A percentile compares a stretch with the other conserved stretches of the same genome.
These are phyloP conservation scores for Karalla daura DNA, from an alignment of 2,797 vertebrate genomes.

Conservation along the genomic window DNA sequence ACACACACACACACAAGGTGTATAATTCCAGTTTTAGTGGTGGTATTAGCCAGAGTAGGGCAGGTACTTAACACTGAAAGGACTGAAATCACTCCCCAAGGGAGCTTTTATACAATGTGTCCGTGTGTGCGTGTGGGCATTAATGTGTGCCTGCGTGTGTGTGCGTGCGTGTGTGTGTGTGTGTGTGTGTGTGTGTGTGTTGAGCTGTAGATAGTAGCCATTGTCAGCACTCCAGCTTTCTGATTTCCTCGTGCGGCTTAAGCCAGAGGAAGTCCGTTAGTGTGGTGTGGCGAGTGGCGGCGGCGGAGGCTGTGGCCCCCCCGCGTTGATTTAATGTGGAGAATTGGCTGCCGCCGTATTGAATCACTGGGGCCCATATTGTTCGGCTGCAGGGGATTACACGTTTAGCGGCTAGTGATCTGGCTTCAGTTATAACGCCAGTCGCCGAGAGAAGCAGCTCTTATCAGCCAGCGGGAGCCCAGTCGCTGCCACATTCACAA, in stretches of 20 bases:
- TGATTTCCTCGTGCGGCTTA: conserved; percentile 86
- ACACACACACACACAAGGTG: conserved; percentile 29
- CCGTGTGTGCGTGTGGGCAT: conserved; percentile 43
- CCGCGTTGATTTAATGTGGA: conserved; percentile 95
- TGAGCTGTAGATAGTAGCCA: conserved; percentile 66
- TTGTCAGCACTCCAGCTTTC: conserved; percentile 78
- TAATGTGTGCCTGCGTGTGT: too few relatives aligned
- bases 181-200: conserved; percentile 32
- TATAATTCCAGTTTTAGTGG: conserved; percentile 75
- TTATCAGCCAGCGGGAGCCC: conserved; percentile 92
- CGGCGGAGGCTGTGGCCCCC: conserved; percentile 80
- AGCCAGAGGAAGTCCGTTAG: conserved; percentile 94
- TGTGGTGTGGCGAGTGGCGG: conserved; percentile 35
- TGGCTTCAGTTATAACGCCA: conserved; percentile 90
- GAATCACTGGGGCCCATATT: conserved; percentile 94
- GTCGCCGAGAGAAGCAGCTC: conserved; percentile 83
- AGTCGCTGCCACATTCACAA: conserved; percentile 98
- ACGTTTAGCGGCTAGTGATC: conserved; percentile 95
- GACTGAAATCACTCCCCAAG: conserved; percentile 81
- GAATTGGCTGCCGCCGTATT: conserved; percentile 95
- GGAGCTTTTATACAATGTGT: conserved; percentile 75
- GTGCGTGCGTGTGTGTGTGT: conserved; percentile 40
- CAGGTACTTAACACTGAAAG: conserved; percentile 82
- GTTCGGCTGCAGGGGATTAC: conserved; percentile 96
- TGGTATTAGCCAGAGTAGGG: conserved; percentile 77